phyloP scores from a whole-genome alignment of 2,888 invertebrate species.

The Drosophila tanythrix region DNA sequence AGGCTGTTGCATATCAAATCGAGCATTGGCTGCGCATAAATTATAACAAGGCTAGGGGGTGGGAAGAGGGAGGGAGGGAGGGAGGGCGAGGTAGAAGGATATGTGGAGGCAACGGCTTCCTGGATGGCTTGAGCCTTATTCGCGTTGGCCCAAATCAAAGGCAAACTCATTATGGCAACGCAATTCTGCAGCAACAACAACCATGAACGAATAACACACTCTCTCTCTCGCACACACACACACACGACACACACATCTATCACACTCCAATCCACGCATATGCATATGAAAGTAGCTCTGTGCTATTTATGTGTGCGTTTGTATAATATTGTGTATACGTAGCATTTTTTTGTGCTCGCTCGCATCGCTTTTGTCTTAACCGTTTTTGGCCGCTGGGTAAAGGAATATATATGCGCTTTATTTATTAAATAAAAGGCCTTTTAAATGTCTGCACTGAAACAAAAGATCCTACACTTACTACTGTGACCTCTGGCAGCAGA shows the following conservation, averaged over 20 bases:
- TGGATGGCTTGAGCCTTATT: constrained; percentile 53
- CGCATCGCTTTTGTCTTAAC: constrained; percentile 58
- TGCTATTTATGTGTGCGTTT: constrained; percentile 58
- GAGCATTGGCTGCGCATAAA: constrained; percentile 70
- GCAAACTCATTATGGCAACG: constrained; percentile 72
- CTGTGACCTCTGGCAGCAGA: constrained; percentile 33
- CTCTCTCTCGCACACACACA: constrained; percentile 12
- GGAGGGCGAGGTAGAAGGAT: constrained; percentile 2
- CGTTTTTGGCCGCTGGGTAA: constrained; percentile 51
- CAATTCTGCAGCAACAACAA: constrained; percentile 27
- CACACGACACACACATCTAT: constrained; percentile 8
- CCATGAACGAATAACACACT: constrained; percentile 18
- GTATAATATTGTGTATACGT: constrained; percentile 60
- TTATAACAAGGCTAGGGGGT: constrained; percentile 54
- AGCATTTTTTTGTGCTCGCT: constrained; percentile 32
- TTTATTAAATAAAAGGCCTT: constrained; percentile 68
- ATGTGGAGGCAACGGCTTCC: constrained; percentile 22
- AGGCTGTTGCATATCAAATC: constrained; percentile 68
- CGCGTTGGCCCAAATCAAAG: constrained; percentile 69
- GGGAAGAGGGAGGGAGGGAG: not conserved
- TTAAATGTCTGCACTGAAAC: constrained; percentile 49
- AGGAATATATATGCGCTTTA: constrained; percentile 60
- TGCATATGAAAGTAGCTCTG: constrained; percentile 69
- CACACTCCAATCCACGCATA: constrained; percentile 45
- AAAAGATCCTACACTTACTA: constrained; percentile 16